Conservation (phyloP, 2,113 vertebrate genomes). For the Anguilla rostrata region DNA sequence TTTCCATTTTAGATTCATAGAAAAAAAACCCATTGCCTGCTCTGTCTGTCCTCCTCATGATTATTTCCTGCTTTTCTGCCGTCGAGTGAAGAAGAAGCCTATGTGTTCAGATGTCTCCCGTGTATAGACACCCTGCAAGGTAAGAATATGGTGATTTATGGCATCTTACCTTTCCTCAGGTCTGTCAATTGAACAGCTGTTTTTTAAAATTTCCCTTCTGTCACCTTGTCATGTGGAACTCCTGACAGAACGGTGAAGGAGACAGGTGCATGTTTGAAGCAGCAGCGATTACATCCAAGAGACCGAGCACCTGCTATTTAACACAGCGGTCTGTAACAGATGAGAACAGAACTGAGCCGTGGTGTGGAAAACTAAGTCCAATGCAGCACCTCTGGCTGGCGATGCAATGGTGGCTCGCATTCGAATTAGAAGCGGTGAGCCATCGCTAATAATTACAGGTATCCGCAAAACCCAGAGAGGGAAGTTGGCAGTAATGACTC, state of each 20-base stretch:
- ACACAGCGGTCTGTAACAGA: neutral
- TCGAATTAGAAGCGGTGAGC: neutral
- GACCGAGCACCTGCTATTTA: neutral
- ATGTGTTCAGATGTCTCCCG: slow-evolving; percentile 71
- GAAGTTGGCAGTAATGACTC: neutral
- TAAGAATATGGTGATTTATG: slow-evolving; percentile 54
- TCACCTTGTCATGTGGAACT: slow-evolving; percentile 9
- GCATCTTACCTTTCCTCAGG: slow-evolving; percentile 10
- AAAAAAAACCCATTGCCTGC: slow-evolving; percentile 46
- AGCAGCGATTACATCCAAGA: neutral
- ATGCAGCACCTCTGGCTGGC: slow-evolving; percentile 4
- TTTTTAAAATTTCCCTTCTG: slow-evolving; percentile 32
- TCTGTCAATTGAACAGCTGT: neutral
- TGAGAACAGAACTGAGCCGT: neutral
- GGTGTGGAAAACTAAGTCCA: neutral
- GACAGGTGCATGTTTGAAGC: slow-evolving; percentile 7
- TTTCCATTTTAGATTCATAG: slow-evolving; percentile 48
- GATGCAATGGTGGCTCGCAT: neutral
- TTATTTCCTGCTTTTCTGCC: slow-evolving; percentile 56
- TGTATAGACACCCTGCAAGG: slow-evolving; percentile 67
- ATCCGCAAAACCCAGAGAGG: neutral
- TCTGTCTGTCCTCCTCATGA: slow-evolving; percentile 40
- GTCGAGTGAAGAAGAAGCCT: slow-evolving; percentile 64
- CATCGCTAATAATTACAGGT: neutral
- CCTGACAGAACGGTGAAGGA: slow-evolving; percentile 4